Base-by-base conservation (phyloP, 2,113 vertebrate genomes). In the Lepidothrix coronata region DNA sequence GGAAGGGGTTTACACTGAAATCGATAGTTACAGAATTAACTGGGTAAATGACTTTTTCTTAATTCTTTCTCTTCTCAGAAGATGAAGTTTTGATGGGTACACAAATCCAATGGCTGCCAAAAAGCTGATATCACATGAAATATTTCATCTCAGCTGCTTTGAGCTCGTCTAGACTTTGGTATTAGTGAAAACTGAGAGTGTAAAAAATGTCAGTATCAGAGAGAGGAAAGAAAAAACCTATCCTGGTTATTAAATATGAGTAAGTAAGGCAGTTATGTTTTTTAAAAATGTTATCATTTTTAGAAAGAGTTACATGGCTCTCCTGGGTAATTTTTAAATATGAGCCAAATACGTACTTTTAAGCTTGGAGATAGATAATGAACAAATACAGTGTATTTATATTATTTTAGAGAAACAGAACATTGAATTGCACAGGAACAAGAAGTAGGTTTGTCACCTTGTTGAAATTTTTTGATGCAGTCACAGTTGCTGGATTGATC, bases 21-120 rank as follows among this genome's bases (percentile, higher is more conserved):
- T 97, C 91, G 54, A 96, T 97, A 97, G 95, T 96, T 97, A 96
- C 93, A 90, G 54, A 95, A 95, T 96, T 93, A 96, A 95, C 94
- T 94, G 92, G 58, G 75, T 89, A 97, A 97, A 97, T 96, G 74
- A 82, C 95, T 85, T 97, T 97, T 92, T 95, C 86, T 95, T 96
- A 97, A 97, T 97, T 97, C 95, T 96, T 97, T 94, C 96, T 96
- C 88, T 95, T 97, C 97, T 98, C 86, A 96, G 97, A 97, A 98
- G 95, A 96, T 95, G 75, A 87, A 95, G 96, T 97, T 97, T 97
- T 96, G 97, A 96, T 97, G 92, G 97, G 94, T 95, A 94, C 88
- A 89, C 94, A 97, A 97, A 97, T 93, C 91, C 89, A 95, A 33
- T 75, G 91, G 80, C 93, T 97, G 94, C 73, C 86, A 97, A 98